phyloP scores from a whole-genome alignment of 2,888 invertebrate genomes.

The Eupithecia insigniata region DNA sequence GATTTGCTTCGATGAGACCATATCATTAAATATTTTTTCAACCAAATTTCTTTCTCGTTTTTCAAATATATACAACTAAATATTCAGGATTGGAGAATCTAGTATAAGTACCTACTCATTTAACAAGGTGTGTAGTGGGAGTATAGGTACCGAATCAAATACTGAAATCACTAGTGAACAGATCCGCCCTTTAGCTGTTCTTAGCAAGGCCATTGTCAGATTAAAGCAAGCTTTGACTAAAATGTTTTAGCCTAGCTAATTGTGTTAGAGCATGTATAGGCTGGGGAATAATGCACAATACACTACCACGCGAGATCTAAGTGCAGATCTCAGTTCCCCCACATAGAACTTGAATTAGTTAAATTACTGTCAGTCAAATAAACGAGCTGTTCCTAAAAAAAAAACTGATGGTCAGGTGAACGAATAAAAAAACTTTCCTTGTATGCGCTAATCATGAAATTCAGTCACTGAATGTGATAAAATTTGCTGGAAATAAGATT shows the following conservation, averaged over 20 bases:
- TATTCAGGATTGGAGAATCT: background rate
- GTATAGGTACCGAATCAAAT: background rate
- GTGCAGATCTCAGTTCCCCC: too few species aligned
- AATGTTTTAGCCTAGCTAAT: background rate
- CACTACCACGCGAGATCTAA: too few species aligned
- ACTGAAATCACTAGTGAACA: background rate
- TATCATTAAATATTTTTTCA: background rate
- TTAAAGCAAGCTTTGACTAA: background rate
- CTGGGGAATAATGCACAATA: too few species aligned
- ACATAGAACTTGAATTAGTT: too few species aligned
- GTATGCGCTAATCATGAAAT: too few species aligned
- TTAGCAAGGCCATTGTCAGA: background rate
- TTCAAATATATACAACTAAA: background rate
- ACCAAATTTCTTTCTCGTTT: too few species aligned
- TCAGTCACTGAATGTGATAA: too few species aligned
- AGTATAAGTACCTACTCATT: background rate
- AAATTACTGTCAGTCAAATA: too few species aligned
- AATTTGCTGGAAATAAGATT: too few species aligned
- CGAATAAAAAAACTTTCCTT: too few species aligned
- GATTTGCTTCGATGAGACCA: background rate
- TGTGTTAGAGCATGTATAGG: too few species aligned
- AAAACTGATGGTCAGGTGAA: too few species aligned
- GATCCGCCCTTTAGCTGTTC: slow-evolving; percentile 24
- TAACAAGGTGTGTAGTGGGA: background rate
- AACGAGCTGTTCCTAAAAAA: background rate